Percentiles rank a stretch among this genome's conserved stretches.
Conservation (phyloP, 2,888 invertebrate genomes). For the Drosophila macrospina region DNA sequence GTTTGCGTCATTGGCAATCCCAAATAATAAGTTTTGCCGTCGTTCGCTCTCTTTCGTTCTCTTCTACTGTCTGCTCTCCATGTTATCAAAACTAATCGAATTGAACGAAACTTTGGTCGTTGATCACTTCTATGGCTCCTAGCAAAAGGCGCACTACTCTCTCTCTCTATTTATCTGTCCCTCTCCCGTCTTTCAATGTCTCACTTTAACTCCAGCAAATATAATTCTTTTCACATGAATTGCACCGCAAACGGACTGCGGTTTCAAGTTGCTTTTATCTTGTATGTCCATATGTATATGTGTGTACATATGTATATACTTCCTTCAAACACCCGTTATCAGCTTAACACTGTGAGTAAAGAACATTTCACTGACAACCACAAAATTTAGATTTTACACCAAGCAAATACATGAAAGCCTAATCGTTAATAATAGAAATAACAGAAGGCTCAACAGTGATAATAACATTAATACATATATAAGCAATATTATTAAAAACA, state of each 20-base stretch:
- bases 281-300: constrained; percentile 30
- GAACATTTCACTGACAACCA: constrained; percentile 27
- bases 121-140: constrained; percentile 12
- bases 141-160: constrained; percentile 12
- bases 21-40: constrained; percentile 38
- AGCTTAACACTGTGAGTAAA: constrained; percentile 32
- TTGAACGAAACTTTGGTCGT: constrained; percentile 17
- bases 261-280: constrained; percentile 64
- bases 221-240: constrained; percentile 58
- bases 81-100: constrained; percentile 17
- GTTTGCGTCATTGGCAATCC: constrained; percentile 55
- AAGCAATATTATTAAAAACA: not conserved
- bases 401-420: constrained; percentile 4
- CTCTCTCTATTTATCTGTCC: constrained; percentile 2
- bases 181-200: constrained; percentile 3
- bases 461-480: not conserved
- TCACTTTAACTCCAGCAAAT: constrained; percentile 20
- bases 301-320: constrained; percentile 9
- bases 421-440: constrained; percentile 5
- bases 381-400: constrained; percentile 22
- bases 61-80: not conserved
- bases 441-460: constrained; percentile 27
- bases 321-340: constrained; percentile 51
- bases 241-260: constrained; percentile 35
- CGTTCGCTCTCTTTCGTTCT: constrained; percentile 24